Base-by-base conservation (phyloP, 2,888 invertebrate genomes). In the Ischnura elegans region DNA sequence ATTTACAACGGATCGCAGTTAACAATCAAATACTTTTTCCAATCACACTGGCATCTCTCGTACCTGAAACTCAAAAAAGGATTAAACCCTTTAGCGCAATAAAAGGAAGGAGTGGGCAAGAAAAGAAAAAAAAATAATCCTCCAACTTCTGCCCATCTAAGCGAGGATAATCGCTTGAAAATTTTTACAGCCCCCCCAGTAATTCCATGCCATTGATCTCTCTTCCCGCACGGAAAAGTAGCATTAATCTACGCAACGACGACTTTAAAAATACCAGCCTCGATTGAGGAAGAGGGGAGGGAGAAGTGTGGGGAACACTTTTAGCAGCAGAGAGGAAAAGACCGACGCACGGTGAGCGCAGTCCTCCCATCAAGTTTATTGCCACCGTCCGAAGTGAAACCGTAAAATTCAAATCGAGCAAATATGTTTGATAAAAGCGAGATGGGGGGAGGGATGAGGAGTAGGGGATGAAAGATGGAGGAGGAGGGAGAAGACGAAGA, bases 351-450 rank as follows among this genome's bases (percentile, higher is more conserved):
- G 8, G 51, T 51, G 61, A n/a, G 76, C 16, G 76, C n/a, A 76
- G 36, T 76, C 76, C 76, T 76, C 76, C n/a, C 76, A 76, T 76
- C 76, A 76, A 76, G 76, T 90, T 55, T 90, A 61, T 43, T 25
- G 66, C 61, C 61, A 61, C 43, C n/a, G 43, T 90, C 61, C 43
- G 61, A 66, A 55, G 90, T 45, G 43, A 36, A 76, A 61, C 45
- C 61, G 61, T 90, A 90, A 90, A 25, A 45, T 90, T 90, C 45
- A 43, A 43, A 90, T 45, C 45, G 61, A 55, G 61, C 42, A 61
- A 66, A 90, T 90, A 36, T 66, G 90, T 90, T 90, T 90, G 42
- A 66, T 66, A 61, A 90, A 51, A 90, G 61, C 8, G 43, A 66
- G 42, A 87, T 29, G 55, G 29, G 8, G 13, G 8, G 47, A 29